Evolutionary conservation across 2,797 vertebrate species (phyloP).

Genomic region (Esox masquinongy): DNA sequence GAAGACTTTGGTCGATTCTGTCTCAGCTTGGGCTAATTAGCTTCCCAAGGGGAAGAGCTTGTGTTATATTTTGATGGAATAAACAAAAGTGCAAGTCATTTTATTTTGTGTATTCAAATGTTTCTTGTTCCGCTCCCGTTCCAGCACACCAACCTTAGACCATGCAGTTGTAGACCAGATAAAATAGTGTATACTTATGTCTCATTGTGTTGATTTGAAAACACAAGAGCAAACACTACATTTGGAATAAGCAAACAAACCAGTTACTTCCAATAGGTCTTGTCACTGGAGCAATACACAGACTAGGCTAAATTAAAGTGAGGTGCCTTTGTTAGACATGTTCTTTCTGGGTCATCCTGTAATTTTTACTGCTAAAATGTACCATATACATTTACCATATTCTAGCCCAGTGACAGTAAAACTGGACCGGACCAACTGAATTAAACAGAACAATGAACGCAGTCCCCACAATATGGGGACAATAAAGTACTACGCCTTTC

Average conservation of each 20-base stretch:
- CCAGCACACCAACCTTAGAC: not conserved
- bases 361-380: conserved; percentile 19
- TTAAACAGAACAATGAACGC: not conserved
- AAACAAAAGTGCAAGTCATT: not conserved
- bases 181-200: not conserved
- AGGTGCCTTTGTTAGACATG: not conserved
- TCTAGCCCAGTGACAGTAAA: conserved; percentile 21
- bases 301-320: not conserved
- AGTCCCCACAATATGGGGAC: not conserved
- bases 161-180: not conserved
- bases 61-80: not conserved
- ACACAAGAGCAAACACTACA: conserved; percentile 5
- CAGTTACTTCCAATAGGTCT: not conserved
- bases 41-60: conserved; percentile 19
- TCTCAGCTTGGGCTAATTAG: conserved; percentile 28
- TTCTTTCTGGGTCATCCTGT: not conserved
- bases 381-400: conserved; percentile 10
- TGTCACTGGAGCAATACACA: conserved; percentile 18
- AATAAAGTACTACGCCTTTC: not conserved
- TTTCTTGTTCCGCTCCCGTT: not conserved
- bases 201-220: conserved; percentile 1
- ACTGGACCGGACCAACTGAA: conserved; percentile 20
- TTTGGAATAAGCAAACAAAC: not conserved
- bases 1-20: conserved; percentile 3
- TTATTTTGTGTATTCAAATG: not conserved